phyloP scores from a whole-genome alignment of 1,140 invertebrate species.

The Lepeophtheirus salmonis region DNA sequence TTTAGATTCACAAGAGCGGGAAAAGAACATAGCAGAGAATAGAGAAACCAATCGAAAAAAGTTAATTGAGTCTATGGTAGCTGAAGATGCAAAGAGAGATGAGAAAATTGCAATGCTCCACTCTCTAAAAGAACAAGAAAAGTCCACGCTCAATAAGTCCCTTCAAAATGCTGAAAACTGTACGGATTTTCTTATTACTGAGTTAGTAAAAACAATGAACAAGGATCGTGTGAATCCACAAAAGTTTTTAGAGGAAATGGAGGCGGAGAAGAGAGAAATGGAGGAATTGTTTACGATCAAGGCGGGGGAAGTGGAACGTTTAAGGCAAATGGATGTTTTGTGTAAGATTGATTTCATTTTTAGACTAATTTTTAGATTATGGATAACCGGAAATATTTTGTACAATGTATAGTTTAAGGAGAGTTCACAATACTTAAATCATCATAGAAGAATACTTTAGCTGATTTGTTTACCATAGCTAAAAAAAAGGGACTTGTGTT shows the following conservation, averaged over 20 bases:
- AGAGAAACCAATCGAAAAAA: neutral
- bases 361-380: no score
- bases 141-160: neutral
- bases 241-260: conserved; percentile 6
- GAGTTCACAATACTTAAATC: no score
- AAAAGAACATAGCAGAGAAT: neutral
- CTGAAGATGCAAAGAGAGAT: conserved; percentile 7
- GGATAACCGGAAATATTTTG: no score
- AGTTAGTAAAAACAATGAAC: conserved; percentile 1
- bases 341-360: no score
- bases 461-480: no score
- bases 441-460: no score
- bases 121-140: conserved; percentile 2
- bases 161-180: conserved; percentile 4
- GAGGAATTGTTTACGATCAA: conserved; percentile 13
- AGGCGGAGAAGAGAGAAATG: conserved; percentile 14
- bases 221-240: neutral
- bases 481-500: no score
- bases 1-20: neutral
- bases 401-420: no score
- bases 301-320: neutral
- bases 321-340: conserved; percentile 2
- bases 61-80: neutral
- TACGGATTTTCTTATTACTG: conserved; percentile 10
- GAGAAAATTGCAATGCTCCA: neutral